Base-by-base conservation (phyloP, 23 tunicate species). In the Diplosoma virens region DNA sequence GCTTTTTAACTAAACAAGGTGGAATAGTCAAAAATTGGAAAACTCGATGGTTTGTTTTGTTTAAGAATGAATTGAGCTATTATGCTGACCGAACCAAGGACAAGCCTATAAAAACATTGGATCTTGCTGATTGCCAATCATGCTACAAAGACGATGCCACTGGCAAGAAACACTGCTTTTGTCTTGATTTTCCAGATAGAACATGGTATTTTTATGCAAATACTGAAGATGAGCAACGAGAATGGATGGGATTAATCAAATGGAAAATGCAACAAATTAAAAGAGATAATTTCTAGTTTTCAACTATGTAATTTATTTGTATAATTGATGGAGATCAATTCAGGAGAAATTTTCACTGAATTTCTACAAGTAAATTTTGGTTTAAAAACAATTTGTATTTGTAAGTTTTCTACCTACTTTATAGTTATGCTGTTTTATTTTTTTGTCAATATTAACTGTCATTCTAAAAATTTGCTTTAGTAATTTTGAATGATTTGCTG, bases 191-290 rank as follows among this genome's bases (percentile, higher is more conserved):
- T 61, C 97, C 97, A 0, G 92, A 92, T 33, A 76, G 97, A 24
- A 92, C 97, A 1, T 92, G 97, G 97, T 85, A 59, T 48, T 81
- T 92, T 56, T 85, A 92, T 41, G 97, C 97, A 2, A 85, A 78
- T 70, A 85, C 97, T 28, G 84, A 82, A 71, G 88, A 92, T 28
- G 97, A 92, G 54, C 87, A 84, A 35, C 65, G 73, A 30, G 97
- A 92, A 92, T 92, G 97, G 97, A 78, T 92, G 92, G 87, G 81
- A 7, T 85, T 92, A 71, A 92, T 92, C 9, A 92, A 92, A 48
- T 92, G 97, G 97, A 92, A 92, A 78, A 24, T 92, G 56, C 5
- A 35, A 14, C 74, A 67, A 34, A 61, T 61, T 14, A 61, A 61
- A 29, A 61, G 30, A 61, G 69, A 61, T n/a, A n/a, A n/a, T n/a